phyloP scores from a whole-genome alignment of 2,888 invertebrate genomes.

The Hyppa rectilinea region DNA sequence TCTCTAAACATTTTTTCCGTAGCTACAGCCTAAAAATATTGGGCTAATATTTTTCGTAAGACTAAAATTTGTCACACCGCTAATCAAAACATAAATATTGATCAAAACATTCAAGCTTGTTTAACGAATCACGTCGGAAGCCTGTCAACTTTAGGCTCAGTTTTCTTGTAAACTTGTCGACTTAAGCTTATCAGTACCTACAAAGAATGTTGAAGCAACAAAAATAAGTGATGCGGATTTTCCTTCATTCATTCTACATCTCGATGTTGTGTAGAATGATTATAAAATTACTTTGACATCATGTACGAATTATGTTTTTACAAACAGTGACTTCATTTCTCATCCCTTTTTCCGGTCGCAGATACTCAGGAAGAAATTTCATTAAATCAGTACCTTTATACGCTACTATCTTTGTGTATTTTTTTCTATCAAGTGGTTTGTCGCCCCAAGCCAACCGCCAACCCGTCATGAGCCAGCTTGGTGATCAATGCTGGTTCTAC shows the following conservation, averaged over 20 bases:
- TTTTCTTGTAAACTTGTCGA: constrained; percentile 16
- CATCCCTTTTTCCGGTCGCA: not conserved
- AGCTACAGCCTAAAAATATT: not conserved
- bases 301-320: too few relatives aligned
- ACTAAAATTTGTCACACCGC: not conserved
- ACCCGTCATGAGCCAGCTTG: too few relatives aligned
- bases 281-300: too few relatives aligned
- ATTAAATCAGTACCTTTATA: too few relatives aligned
- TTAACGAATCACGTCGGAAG: constrained; percentile 15
- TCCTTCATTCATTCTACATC: not conserved
- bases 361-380: not conserved
- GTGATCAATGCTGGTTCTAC: too few relatives aligned
- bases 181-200: constrained; percentile 13
- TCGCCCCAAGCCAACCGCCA: too few relatives aligned
- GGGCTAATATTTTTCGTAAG: not conserved
- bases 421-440: too few relatives aligned
- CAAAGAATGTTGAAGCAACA: not conserved
- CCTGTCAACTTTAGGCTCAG: constrained; percentile 26
- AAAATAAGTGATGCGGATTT: constrained; percentile 1
- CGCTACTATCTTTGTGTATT: not conserved
- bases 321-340: not conserved
- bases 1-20: not conserved
- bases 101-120: constrained; percentile 11
- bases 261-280: not conserved
- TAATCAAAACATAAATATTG: constrained; percentile 23